These are phyloP conservation scores for Microcebus tavaratra DNA, from an alignment of 2,113 vertebrate species.

Conservation along the genomic window DNA sequence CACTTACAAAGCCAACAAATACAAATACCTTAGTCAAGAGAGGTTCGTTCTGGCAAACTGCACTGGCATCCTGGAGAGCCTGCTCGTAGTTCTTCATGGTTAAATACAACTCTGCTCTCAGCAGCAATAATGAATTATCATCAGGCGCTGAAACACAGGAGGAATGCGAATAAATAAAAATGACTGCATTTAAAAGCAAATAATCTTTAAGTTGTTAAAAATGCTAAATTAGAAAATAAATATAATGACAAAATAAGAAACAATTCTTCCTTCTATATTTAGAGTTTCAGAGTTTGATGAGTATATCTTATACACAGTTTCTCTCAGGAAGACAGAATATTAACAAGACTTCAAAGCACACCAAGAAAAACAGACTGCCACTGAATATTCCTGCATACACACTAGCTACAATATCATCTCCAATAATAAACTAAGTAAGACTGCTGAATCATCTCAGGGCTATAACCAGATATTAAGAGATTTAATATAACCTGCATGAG, in stretches of 20 bases:
- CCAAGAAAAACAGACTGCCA: background rate
- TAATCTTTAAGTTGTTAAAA: background rate
- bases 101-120: slow-evolving; percentile 88
- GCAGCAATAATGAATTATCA: slow-evolving; percentile 86
- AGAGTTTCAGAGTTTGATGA: background rate
- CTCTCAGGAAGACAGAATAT: background rate
- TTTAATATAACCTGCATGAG: background rate
- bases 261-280: background rate
- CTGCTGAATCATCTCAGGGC: background rate
- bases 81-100: slow-evolving; percentile 90
- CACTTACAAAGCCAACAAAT: background rate
- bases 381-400: background rate
- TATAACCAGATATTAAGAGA: background rate
- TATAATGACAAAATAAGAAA: background rate
- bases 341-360: background rate
- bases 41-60: slow-evolving; percentile 87
- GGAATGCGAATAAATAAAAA: background rate
- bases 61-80: slow-evolving; percentile 87
- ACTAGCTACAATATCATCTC: background rate
- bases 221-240: background rate
- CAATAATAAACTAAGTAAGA: background rate
- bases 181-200: background rate
- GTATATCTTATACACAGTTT: background rate
- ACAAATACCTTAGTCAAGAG: slow-evolving; percentile 88
- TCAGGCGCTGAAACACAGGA: slow-evolving; percentile 85